Evolutionary conservation across 2,888 invertebrate species (phyloP).

Genomic region (Podotricha telesiphe): DNA sequence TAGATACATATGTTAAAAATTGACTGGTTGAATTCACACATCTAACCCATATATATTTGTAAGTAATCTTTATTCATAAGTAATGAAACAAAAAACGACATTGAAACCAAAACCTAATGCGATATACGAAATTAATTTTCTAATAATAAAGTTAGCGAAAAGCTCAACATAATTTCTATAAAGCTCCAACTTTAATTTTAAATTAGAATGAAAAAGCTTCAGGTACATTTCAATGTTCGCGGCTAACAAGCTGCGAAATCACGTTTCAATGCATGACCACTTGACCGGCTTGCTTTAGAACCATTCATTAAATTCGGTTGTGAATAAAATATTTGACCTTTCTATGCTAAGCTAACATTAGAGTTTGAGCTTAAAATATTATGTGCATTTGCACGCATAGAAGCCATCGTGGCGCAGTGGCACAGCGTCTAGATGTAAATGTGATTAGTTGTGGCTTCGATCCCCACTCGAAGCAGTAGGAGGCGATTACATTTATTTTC

Average conservation of each 20-base stretch:
- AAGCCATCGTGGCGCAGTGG: too few species aligned
- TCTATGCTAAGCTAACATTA: constrained; percentile 4
- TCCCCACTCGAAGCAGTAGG: too few species aligned
- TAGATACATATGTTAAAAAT: too few species aligned
- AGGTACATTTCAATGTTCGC: constrained; percentile 17
- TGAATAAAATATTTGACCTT: constrained; percentile 31
- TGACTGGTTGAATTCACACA: too few species aligned
- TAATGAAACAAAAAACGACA: background rate
- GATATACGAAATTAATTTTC: constrained; percentile 3
- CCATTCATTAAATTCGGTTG: constrained; percentile 33
- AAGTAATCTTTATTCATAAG: background rate
- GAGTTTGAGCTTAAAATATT: background rate
- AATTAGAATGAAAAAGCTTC: constrained; percentile 21
- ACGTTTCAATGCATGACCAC: constrained; percentile 31
- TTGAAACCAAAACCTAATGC: background rate
- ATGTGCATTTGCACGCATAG: background rate
- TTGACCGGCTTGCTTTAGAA: constrained; percentile 35
- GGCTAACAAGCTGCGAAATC: constrained; percentile 31
- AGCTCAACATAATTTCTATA: constrained; percentile 18
- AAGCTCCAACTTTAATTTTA: background rate
- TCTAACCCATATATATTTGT: too few species aligned
- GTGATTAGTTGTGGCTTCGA: too few species aligned
- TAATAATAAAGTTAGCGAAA: constrained; percentile 10
- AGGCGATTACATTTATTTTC: too few species aligned
- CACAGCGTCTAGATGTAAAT: too few species aligned